These are phyloP conservation scores for Sebastes goodei DNA, from an alignment of 2,797 vertebrate species.

Conservation along the genomic window DNA sequence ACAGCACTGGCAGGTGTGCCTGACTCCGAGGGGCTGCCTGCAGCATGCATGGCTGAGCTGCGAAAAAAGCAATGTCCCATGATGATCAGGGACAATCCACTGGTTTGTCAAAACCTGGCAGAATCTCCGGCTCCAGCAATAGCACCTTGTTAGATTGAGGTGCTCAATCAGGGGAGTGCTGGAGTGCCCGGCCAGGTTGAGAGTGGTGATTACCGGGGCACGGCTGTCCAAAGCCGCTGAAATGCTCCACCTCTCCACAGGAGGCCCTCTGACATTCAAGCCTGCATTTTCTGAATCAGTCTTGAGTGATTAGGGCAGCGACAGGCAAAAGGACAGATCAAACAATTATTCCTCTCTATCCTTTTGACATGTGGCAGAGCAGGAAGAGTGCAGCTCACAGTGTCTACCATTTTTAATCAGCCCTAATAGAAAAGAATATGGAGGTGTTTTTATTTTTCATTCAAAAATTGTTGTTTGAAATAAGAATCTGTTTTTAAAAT, in stretches of 20 bases:
- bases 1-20: slow-evolving; percentile 58
- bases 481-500: neutral
- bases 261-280: slow-evolving; percentile 99
- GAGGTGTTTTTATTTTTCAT: neutral
- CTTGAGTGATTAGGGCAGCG: slow-evolving; percentile 98
- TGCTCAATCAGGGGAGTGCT: slow-evolving; percentile 98
- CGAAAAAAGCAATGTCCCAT: slow-evolving; percentile 87
- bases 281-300: slow-evolving; percentile 99
- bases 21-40: slow-evolving; percentile 40
- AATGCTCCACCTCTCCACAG: slow-evolving; percentile 96
- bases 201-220: slow-evolving; percentile 99
- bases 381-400: slow-evolving; percentile 57
- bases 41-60: slow-evolving; percentile 73
- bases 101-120: slow-evolving; percentile 90
- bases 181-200: slow-evolving; percentile 93
- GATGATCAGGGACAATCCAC: slow-evolving; percentile 94
- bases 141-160: slow-evolving; percentile 99
- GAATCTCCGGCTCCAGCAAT: slow-evolving; percentile 88
- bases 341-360: slow-evolving; percentile 93
- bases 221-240: slow-evolving; percentile 91
- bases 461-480: neutral
- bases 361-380: slow-evolving; percentile 76
- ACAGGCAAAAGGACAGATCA: slow-evolving; percentile 92
- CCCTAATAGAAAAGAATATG: slow-evolving; percentile 30
- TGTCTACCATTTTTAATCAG: slow-evolving; percentile 55